Conservation (phyloP, 2,797 vertebrate genomes). For the Neosilurus mollespiculum region DNA sequence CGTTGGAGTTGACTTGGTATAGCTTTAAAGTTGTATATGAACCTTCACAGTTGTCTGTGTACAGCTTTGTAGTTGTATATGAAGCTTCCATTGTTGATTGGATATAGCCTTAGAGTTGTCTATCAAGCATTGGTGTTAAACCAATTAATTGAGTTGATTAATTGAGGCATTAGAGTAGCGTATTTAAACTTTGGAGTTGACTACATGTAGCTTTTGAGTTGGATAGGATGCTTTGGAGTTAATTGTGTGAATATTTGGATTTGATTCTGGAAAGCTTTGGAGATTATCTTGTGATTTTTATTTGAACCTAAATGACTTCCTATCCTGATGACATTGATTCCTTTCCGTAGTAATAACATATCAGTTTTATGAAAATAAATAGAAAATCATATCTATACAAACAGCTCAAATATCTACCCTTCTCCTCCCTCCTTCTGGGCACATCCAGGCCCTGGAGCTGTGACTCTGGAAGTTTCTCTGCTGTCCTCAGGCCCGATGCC, state of each 20-base stretch:
- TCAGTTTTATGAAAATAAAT: not conserved
- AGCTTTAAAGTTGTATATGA: not conserved
- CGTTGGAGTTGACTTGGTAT: not conserved
- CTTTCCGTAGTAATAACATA: not conserved
- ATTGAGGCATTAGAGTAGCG: too few species aligned
- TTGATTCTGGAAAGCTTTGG: not conserved
- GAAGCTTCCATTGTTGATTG: too few species aligned
- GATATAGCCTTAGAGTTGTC: too few species aligned
- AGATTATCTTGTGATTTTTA: not conserved
- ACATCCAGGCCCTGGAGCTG: slow-evolving; percentile 64
- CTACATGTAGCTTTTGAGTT: too few species aligned
- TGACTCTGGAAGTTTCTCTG: slow-evolving; percentile 75
- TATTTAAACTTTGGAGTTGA: too few species aligned
- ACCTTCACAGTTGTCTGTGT: not conserved
- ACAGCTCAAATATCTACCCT: not conserved
- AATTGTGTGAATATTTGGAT: not conserved
- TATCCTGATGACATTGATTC: not conserved
- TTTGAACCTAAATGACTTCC: not conserved
- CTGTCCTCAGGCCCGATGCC: slow-evolving; percentile 81
- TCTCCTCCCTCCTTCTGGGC: not conserved
- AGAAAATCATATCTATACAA: not conserved
- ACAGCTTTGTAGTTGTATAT: not conserved
- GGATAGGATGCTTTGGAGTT: too few species aligned
- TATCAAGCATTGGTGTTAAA: too few species aligned
- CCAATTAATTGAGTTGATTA: too few species aligned